These are phyloP conservation scores for Sminthurinus aureus DNA, from an alignment of 2,888 invertebrate genomes.

Conservation along the genomic window DNA sequence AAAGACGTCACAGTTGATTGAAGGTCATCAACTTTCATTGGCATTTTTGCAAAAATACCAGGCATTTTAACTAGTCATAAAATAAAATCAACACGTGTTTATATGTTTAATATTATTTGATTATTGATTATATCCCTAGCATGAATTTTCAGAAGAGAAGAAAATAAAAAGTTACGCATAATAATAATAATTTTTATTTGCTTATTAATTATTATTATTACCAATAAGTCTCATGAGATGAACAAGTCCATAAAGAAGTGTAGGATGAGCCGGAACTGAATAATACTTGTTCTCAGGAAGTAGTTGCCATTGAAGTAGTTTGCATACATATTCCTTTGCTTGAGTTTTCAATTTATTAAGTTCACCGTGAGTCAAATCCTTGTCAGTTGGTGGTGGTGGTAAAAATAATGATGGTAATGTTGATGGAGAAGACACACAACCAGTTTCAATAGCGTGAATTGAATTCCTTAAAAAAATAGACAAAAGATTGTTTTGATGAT, in stretches of 20 bases:
- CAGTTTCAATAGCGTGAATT: too few relatives aligned
- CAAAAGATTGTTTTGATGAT: too few relatives aligned
- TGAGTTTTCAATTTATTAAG: not conserved
- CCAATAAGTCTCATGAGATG: not conserved
- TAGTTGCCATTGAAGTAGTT: not conserved
- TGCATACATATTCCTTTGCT: not conserved
- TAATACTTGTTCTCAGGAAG: not conserved
- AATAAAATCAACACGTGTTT: not conserved
- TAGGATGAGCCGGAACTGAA: not conserved
- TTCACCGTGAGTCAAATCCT: not conserved
- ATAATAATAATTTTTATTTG: not conserved
- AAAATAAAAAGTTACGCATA: too few relatives aligned
- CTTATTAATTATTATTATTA: not conserved
- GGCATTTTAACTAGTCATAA: not conserved
- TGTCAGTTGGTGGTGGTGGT: too few relatives aligned
- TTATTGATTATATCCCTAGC: too few relatives aligned
- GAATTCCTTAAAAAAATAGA: too few relatives aligned
- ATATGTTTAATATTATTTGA: too few relatives aligned
- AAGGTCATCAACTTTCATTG: not conserved
- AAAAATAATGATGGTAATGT: too few relatives aligned
- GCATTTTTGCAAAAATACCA: not conserved
- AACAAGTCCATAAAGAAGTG: not conserved
- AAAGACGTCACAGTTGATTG: not conserved
- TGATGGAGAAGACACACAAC: too few relatives aligned
- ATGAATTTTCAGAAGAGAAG: too few relatives aligned